Conservation (phyloP, 2,113 vertebrate species). For the Mesitornis unicolor region DNA sequence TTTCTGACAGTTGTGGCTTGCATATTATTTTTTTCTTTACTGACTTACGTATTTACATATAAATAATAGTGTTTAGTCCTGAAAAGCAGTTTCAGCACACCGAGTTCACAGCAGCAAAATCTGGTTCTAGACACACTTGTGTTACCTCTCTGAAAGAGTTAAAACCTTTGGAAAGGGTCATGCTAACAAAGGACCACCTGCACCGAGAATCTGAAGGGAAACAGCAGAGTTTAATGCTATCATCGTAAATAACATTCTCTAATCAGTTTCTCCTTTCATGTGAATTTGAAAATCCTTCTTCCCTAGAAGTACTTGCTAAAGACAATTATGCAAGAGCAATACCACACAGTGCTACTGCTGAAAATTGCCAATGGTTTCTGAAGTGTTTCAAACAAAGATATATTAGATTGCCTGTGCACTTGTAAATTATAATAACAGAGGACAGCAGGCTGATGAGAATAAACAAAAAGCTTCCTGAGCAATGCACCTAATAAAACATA, state of each 20-base stretch:
- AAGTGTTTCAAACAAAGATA: conserved; percentile 49
- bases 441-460: conserved; percentile 34
- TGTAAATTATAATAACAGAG: conserved; percentile 30
- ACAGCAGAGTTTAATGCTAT: not conserved
- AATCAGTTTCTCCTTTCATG: conserved; percentile 23
- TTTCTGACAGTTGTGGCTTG: not conserved
- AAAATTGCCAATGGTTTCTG: conserved; percentile 33
- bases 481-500: conserved; percentile 47
- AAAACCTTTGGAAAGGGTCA: not conserved
- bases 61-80: not conserved
- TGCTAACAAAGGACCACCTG: conserved; percentile 20
- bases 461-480: conserved; percentile 50
- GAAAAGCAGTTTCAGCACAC: not conserved
- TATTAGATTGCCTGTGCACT: conserved; percentile 21
- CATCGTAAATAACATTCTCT: not conserved
- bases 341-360: not conserved
- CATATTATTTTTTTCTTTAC: not conserved
- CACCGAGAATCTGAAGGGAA: not conserved
- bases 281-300: conserved; percentile 35
- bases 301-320: not conserved
- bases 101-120: not conserved
- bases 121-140: not conserved
- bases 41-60: not conserved
- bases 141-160: not conserved
- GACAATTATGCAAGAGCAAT: conserved; percentile 14